Percentiles rank a stretch among this genome's conserved stretches.
Conservation (phyloP, 2,113 vertebrate genomes). For the Forbesichthys papilliferus region DNA sequence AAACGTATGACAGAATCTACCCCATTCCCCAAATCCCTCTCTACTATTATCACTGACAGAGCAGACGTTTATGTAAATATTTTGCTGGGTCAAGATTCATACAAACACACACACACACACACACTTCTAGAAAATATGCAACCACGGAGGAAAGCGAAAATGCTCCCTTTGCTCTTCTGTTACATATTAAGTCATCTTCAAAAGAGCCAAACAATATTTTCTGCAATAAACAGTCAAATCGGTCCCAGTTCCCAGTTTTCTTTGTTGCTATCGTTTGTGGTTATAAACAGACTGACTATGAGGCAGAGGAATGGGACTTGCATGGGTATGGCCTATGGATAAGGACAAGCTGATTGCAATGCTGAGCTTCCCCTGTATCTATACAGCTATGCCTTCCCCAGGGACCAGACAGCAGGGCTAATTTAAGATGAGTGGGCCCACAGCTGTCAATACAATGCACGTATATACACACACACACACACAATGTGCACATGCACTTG, state of each 20-base stretch:
- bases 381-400: slow-evolving; percentile 50
- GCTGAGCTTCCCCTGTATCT: slow-evolving; percentile 39
- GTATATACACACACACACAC: slow-evolving; percentile 19
- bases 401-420: slow-evolving; percentile 56
- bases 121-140: not conserved
- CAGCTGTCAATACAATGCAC: slow-evolving; percentile 58
- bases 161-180: not conserved
- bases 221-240: slow-evolving; percentile 32
- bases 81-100: no score
- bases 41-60: not conserved
- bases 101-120: not conserved
- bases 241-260: slow-evolving; percentile 19
- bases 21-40: not conserved
- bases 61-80: no score
- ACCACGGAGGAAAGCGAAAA: slow-evolving; percentile 12
- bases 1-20: not conserved
- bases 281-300: slow-evolving; percentile 15
- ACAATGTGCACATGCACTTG: slow-evolving; percentile 17
- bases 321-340: slow-evolving; percentile 7
- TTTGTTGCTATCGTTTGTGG: slow-evolving; percentile 17
- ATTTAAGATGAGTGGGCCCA: slow-evolving; percentile 66
- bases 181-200: slow-evolving; percentile 24
- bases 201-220: slow-evolving; percentile 30
- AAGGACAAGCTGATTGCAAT: slow-evolving; percentile 12
- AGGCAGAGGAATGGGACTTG: slow-evolving; percentile 15